Base-by-base conservation (phyloP, 2,113 vertebrate genomes). In the Erythrolamprus reginae region DNA sequence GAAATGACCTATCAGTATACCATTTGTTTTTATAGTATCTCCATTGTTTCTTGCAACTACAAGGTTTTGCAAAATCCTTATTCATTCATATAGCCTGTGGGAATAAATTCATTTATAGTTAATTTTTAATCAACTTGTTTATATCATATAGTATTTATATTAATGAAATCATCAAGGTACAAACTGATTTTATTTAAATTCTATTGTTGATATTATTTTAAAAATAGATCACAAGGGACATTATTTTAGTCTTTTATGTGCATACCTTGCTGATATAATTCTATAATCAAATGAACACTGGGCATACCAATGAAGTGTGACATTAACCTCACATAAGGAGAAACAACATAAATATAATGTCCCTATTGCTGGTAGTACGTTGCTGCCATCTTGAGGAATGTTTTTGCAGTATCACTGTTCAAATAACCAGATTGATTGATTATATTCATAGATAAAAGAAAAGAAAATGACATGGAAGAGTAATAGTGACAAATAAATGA, bases 331-430 rank as follows among this genome's bases (percentile, higher is more conserved):
- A 88, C 15, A 82, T 55, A 53, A 61, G 45, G 23, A 91, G 88
- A 61, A n/a, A 24, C 45, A 88, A 47, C 70, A 61, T 48, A 42
- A 91, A 91, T 88, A 17, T n/a, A 47, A 51, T 21, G 8, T 28
- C 5, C 24, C 26, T 19, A 6, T 15, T 58, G 52, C 38, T 77
- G 33, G 21, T 61, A 82, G 89, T 65, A 42, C 89, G 55, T 52
- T 92, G 92, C 87, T 89, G 89, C 87, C 91, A 89, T 55, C 87
- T 93, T 86, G 70, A 90, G 89, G 86, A 65, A 42, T 90, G 21
- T 55, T 15, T 84, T 42, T 90, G 89, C 23, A 90, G 85, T 23
- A 23, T 45, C 55, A 84, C 4, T 8, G 26, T 90, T 48, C 70
- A 89, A 70, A 89, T 82, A 77, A 53, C 33, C 45, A 87, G 33